These are phyloP conservation scores for Salarias fasciatus DNA, from an alignment of 2,797 vertebrate species.

Conservation along the genomic window DNA sequence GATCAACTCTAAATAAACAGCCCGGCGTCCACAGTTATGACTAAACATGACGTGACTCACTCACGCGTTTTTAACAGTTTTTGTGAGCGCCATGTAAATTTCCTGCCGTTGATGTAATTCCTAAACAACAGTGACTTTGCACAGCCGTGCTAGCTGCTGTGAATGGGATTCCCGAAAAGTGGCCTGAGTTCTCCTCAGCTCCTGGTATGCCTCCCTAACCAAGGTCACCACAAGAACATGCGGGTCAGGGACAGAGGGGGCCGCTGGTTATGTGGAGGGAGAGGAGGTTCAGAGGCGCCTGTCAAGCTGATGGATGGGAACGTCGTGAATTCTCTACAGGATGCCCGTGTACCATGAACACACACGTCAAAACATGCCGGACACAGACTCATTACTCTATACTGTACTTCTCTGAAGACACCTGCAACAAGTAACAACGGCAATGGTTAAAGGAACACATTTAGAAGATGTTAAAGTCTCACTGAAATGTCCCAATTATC, in stretches of 20 bases:
- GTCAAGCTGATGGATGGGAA: conserved; percentile 74
- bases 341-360: conserved; percentile 34
- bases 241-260: conserved; percentile 60
- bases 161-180: conserved; percentile 31
- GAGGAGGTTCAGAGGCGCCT: conserved; percentile 58
- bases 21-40: too few species aligned
- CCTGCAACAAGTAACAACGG: not conserved
- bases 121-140: conserved; percentile 36
- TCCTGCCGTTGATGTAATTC: conserved; percentile 38
- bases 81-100: conserved; percentile 18
- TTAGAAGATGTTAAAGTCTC: too few species aligned
- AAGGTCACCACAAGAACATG: conserved; percentile 64
- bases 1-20: not conserved
- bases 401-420: conserved; percentile 18
- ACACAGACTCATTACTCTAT: conserved; percentile 27
- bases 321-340: conserved; percentile 55
- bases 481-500: not conserved
- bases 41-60: too few species aligned
- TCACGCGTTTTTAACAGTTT: too few species aligned
- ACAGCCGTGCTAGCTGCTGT: conserved; percentile 27
- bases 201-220: conserved; percentile 25
- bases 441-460: conserved; percentile 37
- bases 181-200: conserved; percentile 32
- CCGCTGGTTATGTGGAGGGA: conserved; percentile 37
- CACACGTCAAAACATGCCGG: conserved; percentile 18